Evolutionary conservation across 1,140 invertebrate genomes (phyloP), one percentile per base, ranked within the genome.

Genomic region (Nasonia giraulti): DNA sequence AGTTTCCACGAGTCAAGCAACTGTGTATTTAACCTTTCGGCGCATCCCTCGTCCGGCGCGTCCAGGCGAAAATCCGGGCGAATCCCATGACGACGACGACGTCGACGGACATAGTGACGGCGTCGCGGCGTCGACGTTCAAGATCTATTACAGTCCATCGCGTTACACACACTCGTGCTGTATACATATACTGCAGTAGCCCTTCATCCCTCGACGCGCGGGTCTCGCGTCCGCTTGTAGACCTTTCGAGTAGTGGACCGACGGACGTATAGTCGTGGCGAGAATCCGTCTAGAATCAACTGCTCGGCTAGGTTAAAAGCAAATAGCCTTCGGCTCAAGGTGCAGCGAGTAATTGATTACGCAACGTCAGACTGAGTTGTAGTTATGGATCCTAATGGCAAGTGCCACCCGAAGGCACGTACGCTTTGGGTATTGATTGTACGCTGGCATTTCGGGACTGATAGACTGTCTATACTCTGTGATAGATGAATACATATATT

Each of bases 271-370:
- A 20, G 20, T 23, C 47, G 7, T 20, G 17, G 11, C 50, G 55
- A 62, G 55, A 31, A 66, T n/a, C 50, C 27, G 81, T 66, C 47
- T 66, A 66, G 80, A 76, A 68, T 76, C 81, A 55, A 77, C 55
- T 31, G n/a, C 8, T 37, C 50, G 73, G 3, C 71, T 82, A 76
- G 71, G 31, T 82, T 62, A 75, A 82, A 85, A 87, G 86, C 84
- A 89, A 88, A 89, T 85, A 90, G 87, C 87, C 83, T 11, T 62
- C 37, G 81, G 86, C 82, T 85, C n/a, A 81, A 85, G 77, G 69
- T 80, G 83, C 73, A 62, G 55, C 68, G 7, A 31, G 79, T 89
- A 88, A 89, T 90, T 88, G 87, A 89, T 89, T 86, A 86, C 14
- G 55, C 20, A 85, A 78, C 86, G 85, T 87, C 86, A 85, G 84